A percentile compares a stretch with the other conserved stretches of the same genome.
phyloP scores from a whole-genome alignment of 1,140 invertebrate genomes.

The Lasioglossum baleicum region DNA sequence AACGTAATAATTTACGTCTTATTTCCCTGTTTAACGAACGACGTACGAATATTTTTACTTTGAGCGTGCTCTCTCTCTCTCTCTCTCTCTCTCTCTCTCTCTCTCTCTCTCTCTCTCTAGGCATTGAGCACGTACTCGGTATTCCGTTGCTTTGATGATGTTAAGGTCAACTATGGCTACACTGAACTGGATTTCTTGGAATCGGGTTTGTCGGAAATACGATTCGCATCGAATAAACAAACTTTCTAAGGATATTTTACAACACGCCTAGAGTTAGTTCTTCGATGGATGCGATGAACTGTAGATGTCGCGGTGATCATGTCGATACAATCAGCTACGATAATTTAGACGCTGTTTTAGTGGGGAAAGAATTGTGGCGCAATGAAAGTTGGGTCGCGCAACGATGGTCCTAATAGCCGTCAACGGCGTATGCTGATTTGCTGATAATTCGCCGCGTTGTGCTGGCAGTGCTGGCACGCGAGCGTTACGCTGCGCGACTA shows the following conservation, averaged over 20 bases:
- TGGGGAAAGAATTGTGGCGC: neutral
- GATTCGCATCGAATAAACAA: too few species aligned
- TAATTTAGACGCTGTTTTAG: neutral
- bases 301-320: neutral
- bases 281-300: neutral
- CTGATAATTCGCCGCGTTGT: neutral
- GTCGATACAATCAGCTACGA: neutral
- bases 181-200: too few species aligned
- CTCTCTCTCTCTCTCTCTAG: too few species aligned
- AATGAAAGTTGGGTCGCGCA: slow-evolving; percentile 17
- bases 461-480: neutral
- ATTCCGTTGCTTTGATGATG: slow-evolving; percentile 18
- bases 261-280: neutral
- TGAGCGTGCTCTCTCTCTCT: too few species aligned
- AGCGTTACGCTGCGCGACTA: neutral
- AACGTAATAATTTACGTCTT: too few species aligned
- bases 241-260: too few species aligned
- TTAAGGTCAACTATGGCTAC: slow-evolving; percentile 20
- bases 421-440: neutral
- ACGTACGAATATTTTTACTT: too few species aligned
- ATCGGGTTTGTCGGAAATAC: too few species aligned
- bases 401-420: slow-evolving; percentile 8
- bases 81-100: too few species aligned
- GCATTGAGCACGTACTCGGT: too few species aligned
- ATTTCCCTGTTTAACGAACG: too few species aligned